These are phyloP conservation scores for Andinoacara biseriatus DNA, from an alignment of 2,113 vertebrate species.

Conservation along the genomic window DNA sequence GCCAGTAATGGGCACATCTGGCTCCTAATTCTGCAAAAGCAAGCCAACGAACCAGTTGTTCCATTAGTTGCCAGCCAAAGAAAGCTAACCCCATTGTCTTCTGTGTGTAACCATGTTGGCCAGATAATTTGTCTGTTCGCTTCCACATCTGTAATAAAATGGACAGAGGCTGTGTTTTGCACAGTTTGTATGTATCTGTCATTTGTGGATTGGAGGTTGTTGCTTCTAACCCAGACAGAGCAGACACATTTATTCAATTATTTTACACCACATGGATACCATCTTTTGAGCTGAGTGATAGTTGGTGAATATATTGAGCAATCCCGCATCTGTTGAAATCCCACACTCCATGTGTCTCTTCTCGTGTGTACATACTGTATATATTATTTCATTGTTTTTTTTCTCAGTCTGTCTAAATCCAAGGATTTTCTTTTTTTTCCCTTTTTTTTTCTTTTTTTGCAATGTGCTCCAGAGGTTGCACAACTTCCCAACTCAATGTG, in stretches of 20 bases:
- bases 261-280: slow-evolving; percentile 30
- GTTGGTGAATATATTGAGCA: slow-evolving; percentile 7
- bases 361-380: background rate
- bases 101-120: slow-evolving; percentile 36
- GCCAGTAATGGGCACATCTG: slow-evolving; percentile 52
- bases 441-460: background rate
- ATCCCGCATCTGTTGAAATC: slow-evolving; percentile 5
- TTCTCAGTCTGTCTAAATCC: slow-evolving; percentile 4
- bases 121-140: slow-evolving; percentile 21
- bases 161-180: background rate
- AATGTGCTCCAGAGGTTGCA: slow-evolving; percentile 50
- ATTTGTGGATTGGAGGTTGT: slow-evolving; percentile 11
- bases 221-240: slow-evolving; percentile 30
- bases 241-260: slow-evolving; percentile 21
- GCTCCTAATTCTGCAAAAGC: slow-evolving; percentile 38
- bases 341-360: slow-evolving; percentile 12
- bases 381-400: slow-evolving; percentile 15
- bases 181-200: slow-evolving; percentile 12
- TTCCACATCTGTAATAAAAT: slow-evolving; percentile 8
- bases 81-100: slow-evolving; percentile 40
- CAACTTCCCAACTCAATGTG: slow-evolving; percentile 43
- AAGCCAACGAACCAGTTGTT: slow-evolving; percentile 12
- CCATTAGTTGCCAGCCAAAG: slow-evolving; percentile 43
- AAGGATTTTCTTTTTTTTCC: background rate
- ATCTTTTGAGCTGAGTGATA: slow-evolving; percentile 18